phyloP scores from a whole-genome alignment of 2,113 vertebrate species.

The Brienomyrus brachyistius region DNA sequence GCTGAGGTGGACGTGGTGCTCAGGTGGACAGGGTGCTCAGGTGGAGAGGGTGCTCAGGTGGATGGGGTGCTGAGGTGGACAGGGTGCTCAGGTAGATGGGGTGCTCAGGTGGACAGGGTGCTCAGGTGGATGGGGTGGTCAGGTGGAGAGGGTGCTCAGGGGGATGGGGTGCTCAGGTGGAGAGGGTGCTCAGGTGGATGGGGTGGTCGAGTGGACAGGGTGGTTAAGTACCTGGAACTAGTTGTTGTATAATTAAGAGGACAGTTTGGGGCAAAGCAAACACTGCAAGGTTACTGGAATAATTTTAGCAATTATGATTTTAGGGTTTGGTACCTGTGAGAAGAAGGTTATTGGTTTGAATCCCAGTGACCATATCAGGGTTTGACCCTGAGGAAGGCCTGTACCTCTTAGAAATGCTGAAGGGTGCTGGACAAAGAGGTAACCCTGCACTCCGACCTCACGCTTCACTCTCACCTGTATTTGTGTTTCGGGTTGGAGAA shows the following conservation, averaged over 20 bases:
- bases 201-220: no score
- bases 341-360: not conserved
- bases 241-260: no score
- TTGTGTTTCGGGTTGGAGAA: not conserved
- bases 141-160: not conserved
- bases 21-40: not conserved
- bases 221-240: no score
- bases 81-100: not conserved
- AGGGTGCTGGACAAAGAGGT: not conserved
- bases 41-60: not conserved
- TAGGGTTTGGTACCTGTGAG: not conserved
- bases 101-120: not conserved
- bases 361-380: not conserved
- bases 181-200: no score
- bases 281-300: no score
- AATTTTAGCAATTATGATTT: not conserved
- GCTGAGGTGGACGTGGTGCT: no score
- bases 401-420: not conserved
- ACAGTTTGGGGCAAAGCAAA: no score
- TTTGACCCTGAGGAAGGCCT: not conserved
- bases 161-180: no score
- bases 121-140: not conserved
- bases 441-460: not conserved
- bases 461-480: not conserved
- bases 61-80: not conserved